Base-by-base conservation (phyloP, 23 tunicate species). In the Phallusia fumigata region DNA sequence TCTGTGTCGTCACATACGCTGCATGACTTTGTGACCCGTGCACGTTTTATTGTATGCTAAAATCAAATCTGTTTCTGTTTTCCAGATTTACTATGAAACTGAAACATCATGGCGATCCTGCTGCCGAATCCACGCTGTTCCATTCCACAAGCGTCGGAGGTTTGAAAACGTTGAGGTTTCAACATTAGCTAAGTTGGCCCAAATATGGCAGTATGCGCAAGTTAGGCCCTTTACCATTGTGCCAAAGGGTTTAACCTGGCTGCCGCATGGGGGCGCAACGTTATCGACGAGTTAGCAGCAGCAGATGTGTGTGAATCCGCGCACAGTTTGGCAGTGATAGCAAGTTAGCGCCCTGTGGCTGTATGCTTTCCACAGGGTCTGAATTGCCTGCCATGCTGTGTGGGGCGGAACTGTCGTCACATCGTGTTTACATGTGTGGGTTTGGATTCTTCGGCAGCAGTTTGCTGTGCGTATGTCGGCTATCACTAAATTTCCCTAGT, bases 311-410 rank as follows among this genome's bases (percentile, higher is more conserved):
- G 26, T 21, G 35, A 30, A 3, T 33, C 45, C 73, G 73, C 49
- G 31, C 76, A 44, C 97, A 31, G 65, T 10, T 34, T 92, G 97
- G 97, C 97, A 92, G 97, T 92, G 97, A 92, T 83, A 65, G 97
- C 97, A 92, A 92, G 97, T 92, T 92, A 92, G 97, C 90, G 97
- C 97, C 97, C 88, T 92, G 97, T 92, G 45, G 16, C 19, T 35
- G 36, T 34, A 3, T 6, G 24, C 0, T 3, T 10, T 40, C n/a
- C 33, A 92, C 97, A 92, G 88, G 97, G 97, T 69, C 91, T 92
- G 80, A 32, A 51, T 80, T 86, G 97, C 81, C 97, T 92, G 97
- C 97, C 91, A 90, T 85, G 72, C 78, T 28, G 96, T 50, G 87
- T 30, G 12, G 36, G 40, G 28, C 51, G 45, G 64, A 44, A 78